Evolutionary conservation across 2,797 vertebrate species (phyloP).

Genomic region (Enteromius trimaculatus): DNA sequence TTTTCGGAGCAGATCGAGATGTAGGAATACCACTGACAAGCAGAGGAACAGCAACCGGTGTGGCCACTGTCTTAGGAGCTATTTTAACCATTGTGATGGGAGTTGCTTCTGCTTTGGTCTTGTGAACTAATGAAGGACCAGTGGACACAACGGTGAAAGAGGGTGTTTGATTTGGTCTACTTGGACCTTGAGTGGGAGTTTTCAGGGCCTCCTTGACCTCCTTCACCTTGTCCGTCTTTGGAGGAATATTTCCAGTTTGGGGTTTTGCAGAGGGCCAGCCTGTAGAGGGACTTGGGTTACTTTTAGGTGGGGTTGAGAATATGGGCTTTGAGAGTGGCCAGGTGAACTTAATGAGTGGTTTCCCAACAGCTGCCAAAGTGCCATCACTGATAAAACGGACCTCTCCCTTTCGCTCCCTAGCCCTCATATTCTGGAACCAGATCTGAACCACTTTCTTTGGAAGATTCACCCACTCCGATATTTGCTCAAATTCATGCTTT

Average conservation of each 20-base stretch:
- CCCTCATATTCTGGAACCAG: slow-evolving; percentile 96
- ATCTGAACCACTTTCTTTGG: slow-evolving; percentile 95
- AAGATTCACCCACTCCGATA: slow-evolving; percentile 91
- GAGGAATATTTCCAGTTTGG: slow-evolving; percentile 71
- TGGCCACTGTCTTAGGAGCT: slow-evolving; percentile 71
- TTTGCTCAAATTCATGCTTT: slow-evolving; percentile 92
- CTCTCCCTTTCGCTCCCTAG: slow-evolving; percentile 91
- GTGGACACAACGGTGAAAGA: slow-evolving; percentile 68
- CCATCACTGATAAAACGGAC: slow-evolving; percentile 87
- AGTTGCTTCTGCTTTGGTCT: slow-evolving; percentile 78
- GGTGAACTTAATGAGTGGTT: slow-evolving; percentile 84
- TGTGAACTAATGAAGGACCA: slow-evolving; percentile 72
- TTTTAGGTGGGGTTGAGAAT: slow-evolving; percentile 76
- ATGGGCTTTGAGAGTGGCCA: slow-evolving; percentile 83
- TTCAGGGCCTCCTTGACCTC: slow-evolving; percentile 68
- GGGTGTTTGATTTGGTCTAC: slow-evolving; percentile 75
- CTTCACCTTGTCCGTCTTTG: slow-evolving; percentile 73
- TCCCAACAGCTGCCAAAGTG: slow-evolving; percentile 82
- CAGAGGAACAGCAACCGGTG: slow-evolving; percentile 67
- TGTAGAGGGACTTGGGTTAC: slow-evolving; percentile 65
- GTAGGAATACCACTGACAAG: slow-evolving; percentile 72
- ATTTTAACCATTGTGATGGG: slow-evolving; percentile 79
- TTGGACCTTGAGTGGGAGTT: slow-evolving; percentile 70
- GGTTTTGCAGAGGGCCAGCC: slow-evolving; percentile 67
- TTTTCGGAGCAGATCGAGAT: slow-evolving; percentile 69